A percentile compares a stretch with the other conserved stretches of the same genome.
These are phyloP conservation scores for Mamestra brassicae DNA, from an alignment of 2,888 invertebrate species.

Conservation along the genomic window DNA sequence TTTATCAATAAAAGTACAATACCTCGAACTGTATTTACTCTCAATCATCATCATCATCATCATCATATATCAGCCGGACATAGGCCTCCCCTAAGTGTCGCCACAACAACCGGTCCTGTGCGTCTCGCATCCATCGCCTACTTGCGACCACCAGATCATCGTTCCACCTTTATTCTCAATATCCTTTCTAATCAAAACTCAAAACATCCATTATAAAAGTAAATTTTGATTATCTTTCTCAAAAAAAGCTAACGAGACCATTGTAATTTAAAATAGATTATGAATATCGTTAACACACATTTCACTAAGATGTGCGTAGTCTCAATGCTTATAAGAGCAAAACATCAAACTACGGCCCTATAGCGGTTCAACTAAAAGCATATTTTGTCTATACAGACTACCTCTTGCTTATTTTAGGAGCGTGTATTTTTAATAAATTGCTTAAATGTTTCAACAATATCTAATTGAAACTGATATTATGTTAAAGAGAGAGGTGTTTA, in stretches of 20 bases:
- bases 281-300: constrained; percentile 58
- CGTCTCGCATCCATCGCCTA: too few relatives aligned
- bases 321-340: constrained; percentile 49
- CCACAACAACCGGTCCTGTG: too few relatives aligned
- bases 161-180: neutral
- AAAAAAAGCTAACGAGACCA: constrained; percentile 21
- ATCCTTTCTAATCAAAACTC: neutral
- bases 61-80: too few relatives aligned
- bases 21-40: neutral
- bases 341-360: constrained; percentile 45
- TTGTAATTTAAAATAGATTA: constrained; percentile 59
- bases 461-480: neutral
- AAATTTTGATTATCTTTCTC: neutral
- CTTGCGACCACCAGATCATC: too few relatives aligned
- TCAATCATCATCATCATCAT: too few relatives aligned
- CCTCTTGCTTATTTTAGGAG: constrained; percentile 45
- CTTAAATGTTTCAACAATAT: neutral
- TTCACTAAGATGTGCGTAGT: constrained; percentile 26
- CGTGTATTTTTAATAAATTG: constrained; percentile 58
- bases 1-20: neutral
- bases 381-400: constrained; percentile 49
- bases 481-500: neutral
- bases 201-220: too few relatives aligned
- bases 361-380: constrained; percentile 62
- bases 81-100: too few relatives aligned